Base-by-base conservation (phyloP, 2,888 invertebrate species). In the Phyllotreta striolata region DNA sequence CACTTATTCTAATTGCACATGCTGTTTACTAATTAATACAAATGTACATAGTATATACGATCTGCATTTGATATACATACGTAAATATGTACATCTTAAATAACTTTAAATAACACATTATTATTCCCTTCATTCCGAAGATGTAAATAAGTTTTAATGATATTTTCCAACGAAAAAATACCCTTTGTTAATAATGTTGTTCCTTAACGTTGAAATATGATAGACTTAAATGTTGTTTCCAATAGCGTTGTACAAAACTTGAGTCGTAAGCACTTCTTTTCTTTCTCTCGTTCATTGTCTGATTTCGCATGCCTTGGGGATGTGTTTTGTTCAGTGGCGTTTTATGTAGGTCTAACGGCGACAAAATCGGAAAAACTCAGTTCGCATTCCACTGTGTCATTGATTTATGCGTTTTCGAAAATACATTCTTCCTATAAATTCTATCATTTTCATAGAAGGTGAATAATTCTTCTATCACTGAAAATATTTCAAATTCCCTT, bases 211-310 rank as follows among this genome's bases (percentile, higher is more conserved):
- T 60, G 43, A 52, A 60, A 52, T 60, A 60, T 60, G 43, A 56
- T 56, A 24, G 55, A 56, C 44, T 44, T 56, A 44, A 13, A 43
- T 41, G 55, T 55, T 55, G 34, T 55, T 55, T 56, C 46, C 44
- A 24, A 24, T 35, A 56, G 37, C 37, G 37, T 59, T 35, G 24
- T 46, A 38, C 35, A 59, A 55, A 64, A 64, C 51, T 51, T 35
- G 37, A 38, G 43, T 64, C 60, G 64, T 60, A 64, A 64, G 64
- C 64, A 60, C 12, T 64, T 55, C 55, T 60, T 60, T 60, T 64
- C 60, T 63, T 51, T 46, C 34, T 24, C 24, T 41, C 60, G 35
- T 51, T 58, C 64, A 64, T 60, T 64, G 64, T 64, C 60, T 55
- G 64, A 55, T n/a, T 60, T 55, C 59, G 39, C 60, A 59, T 64